Evolutionary conservation across 2,888 invertebrate species (phyloP).

Genomic region (Campaea margaritaria): DNA sequence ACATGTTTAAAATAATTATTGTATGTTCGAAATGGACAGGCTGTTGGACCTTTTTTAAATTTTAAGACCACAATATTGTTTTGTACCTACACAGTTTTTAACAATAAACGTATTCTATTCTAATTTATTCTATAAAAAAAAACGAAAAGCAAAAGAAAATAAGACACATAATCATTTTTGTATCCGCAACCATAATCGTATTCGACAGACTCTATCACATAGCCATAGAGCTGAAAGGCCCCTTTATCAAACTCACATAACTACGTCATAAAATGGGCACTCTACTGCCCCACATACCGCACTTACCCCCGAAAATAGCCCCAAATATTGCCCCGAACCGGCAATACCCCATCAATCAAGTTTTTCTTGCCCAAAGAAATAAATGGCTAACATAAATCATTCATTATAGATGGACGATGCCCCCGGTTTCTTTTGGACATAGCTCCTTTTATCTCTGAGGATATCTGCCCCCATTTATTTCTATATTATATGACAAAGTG

Average conservation of each 20-base stretch:
- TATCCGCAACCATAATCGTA: neutral
- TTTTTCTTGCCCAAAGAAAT: constrained; percentile 62
- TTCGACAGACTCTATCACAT: neutral
- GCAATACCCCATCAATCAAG: constrained; percentile 75
- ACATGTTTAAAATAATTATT: no score
- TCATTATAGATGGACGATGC: constrained; percentile 73
- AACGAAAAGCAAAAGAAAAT: no score
- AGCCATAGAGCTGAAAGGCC: constrained; percentile 1
- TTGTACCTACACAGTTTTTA: no score
- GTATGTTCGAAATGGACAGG: no score
- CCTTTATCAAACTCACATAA: constrained; percentile 23
- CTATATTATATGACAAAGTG: constrained; percentile 50
- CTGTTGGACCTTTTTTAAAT: no score
- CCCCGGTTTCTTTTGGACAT: constrained; percentile 57
- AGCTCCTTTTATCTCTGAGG: constrained; percentile 58
- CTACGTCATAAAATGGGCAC: constrained; percentile 15
- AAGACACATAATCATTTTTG: neutral
- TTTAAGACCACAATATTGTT: no score
- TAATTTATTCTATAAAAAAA: no score
- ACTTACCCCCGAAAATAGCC: constrained; percentile 42
- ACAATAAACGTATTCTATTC: no score
- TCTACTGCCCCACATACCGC: constrained; percentile 47
- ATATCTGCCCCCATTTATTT: constrained; percentile 39
- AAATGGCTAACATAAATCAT: constrained; percentile 78
- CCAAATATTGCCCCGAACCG: constrained; percentile 63